Base-by-base conservation (phyloP, 2,797 vertebrate genomes). In the Eutrigla gurnardus region DNA sequence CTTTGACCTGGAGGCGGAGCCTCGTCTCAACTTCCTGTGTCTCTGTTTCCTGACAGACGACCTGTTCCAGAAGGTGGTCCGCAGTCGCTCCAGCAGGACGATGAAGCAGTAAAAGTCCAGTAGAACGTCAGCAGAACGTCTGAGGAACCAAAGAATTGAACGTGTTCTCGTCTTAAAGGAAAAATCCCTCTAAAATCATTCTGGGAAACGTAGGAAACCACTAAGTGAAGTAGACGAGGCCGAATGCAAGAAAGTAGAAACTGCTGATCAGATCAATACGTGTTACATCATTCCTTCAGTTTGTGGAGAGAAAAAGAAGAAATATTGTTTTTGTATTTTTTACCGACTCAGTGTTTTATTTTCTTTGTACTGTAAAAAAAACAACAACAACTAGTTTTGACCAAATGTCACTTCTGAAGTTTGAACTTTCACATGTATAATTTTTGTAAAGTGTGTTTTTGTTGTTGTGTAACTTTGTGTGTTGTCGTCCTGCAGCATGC, bases 51-150 rank as follows among this genome's bases (percentile, higher is more conserved):
- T 95, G 94, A 94, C 78, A 95, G 94, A 94, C 12, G 91, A 93
- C 7, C 88, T 95, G 43, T 95, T 95, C 81, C 84, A 92, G 63
- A 93, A 92, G 78, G 90, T 95, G 37, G 9, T 92, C 69, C 84
- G 64, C 55, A 95, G 93, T 59, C 92, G 85, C 40, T 94, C 93
- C 89, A 95, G 93, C 83, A 92, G 82, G 83, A 92, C 77, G 14
- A 90, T 94, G 75, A 81, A 37, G 46, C 88, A 93, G 80, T 94
- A 87, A 86, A 57, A 39, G 17, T 36, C 17, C 15, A 9, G 10
- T 50, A 47, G 33, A 40, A 18, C 37, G 49, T 33, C 42, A n/a
- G 9, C n/a, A 35, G 36, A 55, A 71, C 45, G 3, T 40, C 55
- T 6, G 46, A 70, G 32, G 57, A 64, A 68, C 60, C 42, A 17